Conservation (phyloP, 2,888 invertebrate species). For the Eretmocerus hayati region DNA sequence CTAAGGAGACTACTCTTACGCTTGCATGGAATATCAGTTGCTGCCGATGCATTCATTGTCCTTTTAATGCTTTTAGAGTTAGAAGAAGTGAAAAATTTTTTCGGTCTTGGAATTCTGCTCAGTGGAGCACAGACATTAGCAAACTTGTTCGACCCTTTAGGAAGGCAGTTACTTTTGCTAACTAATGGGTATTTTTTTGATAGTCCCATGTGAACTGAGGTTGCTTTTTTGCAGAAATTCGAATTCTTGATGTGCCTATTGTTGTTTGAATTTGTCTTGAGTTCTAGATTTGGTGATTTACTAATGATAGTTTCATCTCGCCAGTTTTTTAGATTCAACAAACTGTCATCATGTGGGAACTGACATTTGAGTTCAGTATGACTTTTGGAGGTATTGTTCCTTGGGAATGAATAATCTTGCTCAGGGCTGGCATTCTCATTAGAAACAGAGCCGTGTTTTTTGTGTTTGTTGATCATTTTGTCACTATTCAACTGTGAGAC, state of each 20-base stretch:
- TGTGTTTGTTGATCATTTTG: no score
- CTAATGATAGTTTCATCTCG: conserved; percentile 34
- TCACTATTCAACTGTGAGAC: conserved; percentile 16
- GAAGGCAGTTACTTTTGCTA: background rate
- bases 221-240: conserved; percentile 9
- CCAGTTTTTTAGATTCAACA: conserved; percentile 9
- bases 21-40: background rate
- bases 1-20: no score
- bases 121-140: conserved; percentile 3
- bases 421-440: no score
- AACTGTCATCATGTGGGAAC: no score
- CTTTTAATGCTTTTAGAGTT: no score
- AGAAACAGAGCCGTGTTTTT: no score
- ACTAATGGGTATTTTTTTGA: no score
- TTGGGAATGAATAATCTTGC: no score
- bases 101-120: conserved; percentile 10
- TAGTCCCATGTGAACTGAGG: background rate
- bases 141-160: background rate
- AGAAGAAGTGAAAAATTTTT: conserved; percentile 14
- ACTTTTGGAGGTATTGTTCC: no score
- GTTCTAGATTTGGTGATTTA: conserved; percentile 35
- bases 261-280: background rate
- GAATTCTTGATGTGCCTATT: no score
- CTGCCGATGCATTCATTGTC: background rate
- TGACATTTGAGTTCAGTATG: no score